These are phyloP conservation scores for Osmerus mordax DNA, from an alignment of 2,113 vertebrate genomes.

Conservation along the genomic window DNA sequence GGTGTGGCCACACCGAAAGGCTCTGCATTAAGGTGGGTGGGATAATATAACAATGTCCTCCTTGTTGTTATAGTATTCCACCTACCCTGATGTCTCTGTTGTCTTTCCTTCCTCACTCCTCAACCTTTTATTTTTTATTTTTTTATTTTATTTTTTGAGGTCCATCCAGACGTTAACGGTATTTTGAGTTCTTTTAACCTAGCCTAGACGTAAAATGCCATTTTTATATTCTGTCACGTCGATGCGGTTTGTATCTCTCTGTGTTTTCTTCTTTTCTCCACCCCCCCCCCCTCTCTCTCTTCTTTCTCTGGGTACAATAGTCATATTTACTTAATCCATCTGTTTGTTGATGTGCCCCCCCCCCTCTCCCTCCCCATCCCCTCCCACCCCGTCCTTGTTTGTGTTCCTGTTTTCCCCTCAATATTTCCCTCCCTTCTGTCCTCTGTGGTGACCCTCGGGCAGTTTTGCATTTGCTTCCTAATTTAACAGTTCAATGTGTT, in stretches of 20 bases:
- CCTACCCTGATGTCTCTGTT: conserved; percentile 98
- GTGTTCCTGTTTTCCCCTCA: conserved; percentile 23
- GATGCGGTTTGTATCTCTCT: conserved; percentile 46
- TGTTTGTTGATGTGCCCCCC: conserved; percentile 53
- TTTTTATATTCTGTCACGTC: conserved; percentile 47
- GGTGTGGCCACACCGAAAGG: conserved; percentile 99
- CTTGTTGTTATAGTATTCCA: conserved; percentile 99
- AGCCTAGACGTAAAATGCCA: conserved; percentile 38
- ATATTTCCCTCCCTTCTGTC: conserved; percentile 18
- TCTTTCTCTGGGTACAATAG: conserved; percentile 28
- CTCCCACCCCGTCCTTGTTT: conserved; percentile 27
- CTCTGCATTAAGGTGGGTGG: conserved; percentile 99
- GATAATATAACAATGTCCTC: conserved; percentile 98
- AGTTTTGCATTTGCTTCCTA: conserved; percentile 48
- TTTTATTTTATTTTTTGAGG: conserved; percentile 21
- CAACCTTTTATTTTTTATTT: conserved; percentile 30
- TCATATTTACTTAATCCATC: conserved; percentile 37
- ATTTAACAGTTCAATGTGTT: conserved; percentile 36
- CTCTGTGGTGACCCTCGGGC: conserved; percentile 37
- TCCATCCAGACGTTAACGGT: conserved; percentile 49
- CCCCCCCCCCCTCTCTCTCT: conserved; percentile 8
- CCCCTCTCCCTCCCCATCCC: conserved; percentile 5
- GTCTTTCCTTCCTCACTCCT: conserved; percentile 60
- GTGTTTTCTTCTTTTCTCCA: conserved; percentile 10
- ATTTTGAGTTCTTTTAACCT: conserved; percentile 41